Base-by-base conservation (phyloP, 1,140 invertebrate species). In the Harlomillsia oculata region DNA sequence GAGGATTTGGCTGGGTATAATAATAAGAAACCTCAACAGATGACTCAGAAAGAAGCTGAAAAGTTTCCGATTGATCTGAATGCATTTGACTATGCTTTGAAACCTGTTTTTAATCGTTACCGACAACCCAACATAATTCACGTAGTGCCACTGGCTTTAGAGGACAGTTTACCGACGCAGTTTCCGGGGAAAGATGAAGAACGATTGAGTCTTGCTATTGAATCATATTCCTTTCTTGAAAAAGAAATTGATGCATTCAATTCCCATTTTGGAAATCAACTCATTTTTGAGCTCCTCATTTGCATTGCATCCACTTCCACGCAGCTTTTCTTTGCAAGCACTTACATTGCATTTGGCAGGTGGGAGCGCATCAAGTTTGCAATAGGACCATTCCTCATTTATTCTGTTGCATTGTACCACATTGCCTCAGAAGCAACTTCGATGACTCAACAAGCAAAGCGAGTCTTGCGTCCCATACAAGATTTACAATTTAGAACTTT, bases 281-380 rank as follows among this genome's bases (percentile, higher is more conserved):
- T 48, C 11, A 48, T 48, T 34, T 20, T 48, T 18, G 45, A 48
- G 34, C 21, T 48, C 16, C 9, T 30, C 4, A 48, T 48, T 48
- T 48, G 45, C 45, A 34, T 48, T 21, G 13, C 29, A 1, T 20
- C 16, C 16, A 48, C 36, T 2, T 21, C 36, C 13, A 18, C 45
- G 1, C 23, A 48, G 8, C 6, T 21, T 34, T 48, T 48, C 29
- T 48, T 48, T 14, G 29, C 29, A 0, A 48, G 21, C 18, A 20
- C 36, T 1, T 34, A 16, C 18, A 32, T 48, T 20, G n/a, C 21
- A 2, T 32, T 5, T 9, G 2, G 29, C 8, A n/a, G 34, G 9
- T 32, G 16, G n/a, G 25, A 48, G 34, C 23, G 16, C n/a, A n/a
- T 48, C 1, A 14, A 32, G 28, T 48, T 20, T 8, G 23, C 36